Evolutionary conservation across 1,140 invertebrate genomes (phyloP), one percentile per base, ranked within the genome.

Genomic region (Lasaia peninsularis): DNA sequence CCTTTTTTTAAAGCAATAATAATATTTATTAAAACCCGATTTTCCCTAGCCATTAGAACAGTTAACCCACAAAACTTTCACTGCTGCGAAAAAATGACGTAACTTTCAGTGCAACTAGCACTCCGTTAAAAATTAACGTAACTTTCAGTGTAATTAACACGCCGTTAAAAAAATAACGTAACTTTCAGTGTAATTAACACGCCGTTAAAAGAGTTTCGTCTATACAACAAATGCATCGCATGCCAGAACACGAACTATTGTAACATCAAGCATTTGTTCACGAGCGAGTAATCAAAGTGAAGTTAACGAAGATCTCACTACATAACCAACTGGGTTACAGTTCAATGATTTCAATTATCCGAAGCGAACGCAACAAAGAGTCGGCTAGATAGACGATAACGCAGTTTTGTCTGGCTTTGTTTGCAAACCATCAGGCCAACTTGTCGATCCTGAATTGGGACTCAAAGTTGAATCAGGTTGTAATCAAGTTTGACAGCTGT

Each of bases 321-420:
- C 16, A 44, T 44, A 44, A 48, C 44, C 44, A 48, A 48, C 44
- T 21, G 21, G 44, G 44, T 48, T 48, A 20, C 44, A 24, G 44
- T 48, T 48, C 44, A 48, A 48, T 48, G 44, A 48, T 48, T 48
- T 48, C 44, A 48, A 24, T 48, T 48, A 48, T 48, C 44, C 21
- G 16, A 48, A 48, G 44, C 44, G 44, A 48, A 20, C 11, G 44
- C 10, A 48, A 48, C 44, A 48, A 48, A 48, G 44, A 48, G 44
- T 48, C 5, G 10, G 20, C 44, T 5, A 48, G 18, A 18, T 16
- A 48, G 20, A 20, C 20, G 44, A 20, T 48, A 48, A 6, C 20
- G 44, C 20, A 20, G 10, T 48, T 48, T 48, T 20, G 40, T 48
- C 20, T 48, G 7, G 40, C 9, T 48, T 48, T 20, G 10, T 48